Conservation (phyloP, 2,797 vertebrate genomes). For the Benthosema pterotum region DNA sequence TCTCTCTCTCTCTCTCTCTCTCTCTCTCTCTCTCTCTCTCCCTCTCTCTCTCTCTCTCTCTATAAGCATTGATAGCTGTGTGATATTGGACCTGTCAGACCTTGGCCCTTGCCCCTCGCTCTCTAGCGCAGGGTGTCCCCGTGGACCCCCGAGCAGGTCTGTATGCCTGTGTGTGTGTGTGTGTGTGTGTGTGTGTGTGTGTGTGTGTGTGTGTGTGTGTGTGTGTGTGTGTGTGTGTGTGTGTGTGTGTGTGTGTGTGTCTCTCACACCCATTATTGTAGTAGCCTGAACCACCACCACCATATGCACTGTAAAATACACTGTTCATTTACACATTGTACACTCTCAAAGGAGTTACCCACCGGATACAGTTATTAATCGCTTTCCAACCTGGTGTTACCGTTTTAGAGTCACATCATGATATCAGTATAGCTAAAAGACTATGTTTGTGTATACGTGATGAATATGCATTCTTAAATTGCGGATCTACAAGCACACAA, state of each 20-base stretch:
- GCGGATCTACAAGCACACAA: too few species aligned
- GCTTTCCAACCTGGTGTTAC: too few species aligned
- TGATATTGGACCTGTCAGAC: constrained; percentile 44
- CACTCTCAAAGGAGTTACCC: too few species aligned
- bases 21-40: constrained; percentile 33
- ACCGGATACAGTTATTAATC: too few species aligned
- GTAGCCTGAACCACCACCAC: too few species aligned
- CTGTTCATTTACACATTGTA: too few species aligned
- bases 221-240: background rate
- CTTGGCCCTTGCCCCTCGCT: constrained; percentile 2
- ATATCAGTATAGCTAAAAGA: too few species aligned
- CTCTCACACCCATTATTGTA: background rate
- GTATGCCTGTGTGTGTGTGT: background rate
- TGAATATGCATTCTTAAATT: too few species aligned
- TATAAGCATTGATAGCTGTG: constrained; percentile 44
- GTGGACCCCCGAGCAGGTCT: background rate
- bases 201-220: background rate
- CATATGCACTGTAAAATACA: too few species aligned
- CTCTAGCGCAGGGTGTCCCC: constrained; percentile 12
- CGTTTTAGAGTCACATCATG: too few species aligned
- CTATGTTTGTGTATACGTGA: too few species aligned
- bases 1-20: too few species aligned
- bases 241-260: background rate
- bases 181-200: background rate
- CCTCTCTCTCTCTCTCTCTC: constrained; percentile 2